Evolutionary conservation across 2,888 invertebrate species (phyloP).

Genomic region (Eudasyphora cyanicolor): DNA sequence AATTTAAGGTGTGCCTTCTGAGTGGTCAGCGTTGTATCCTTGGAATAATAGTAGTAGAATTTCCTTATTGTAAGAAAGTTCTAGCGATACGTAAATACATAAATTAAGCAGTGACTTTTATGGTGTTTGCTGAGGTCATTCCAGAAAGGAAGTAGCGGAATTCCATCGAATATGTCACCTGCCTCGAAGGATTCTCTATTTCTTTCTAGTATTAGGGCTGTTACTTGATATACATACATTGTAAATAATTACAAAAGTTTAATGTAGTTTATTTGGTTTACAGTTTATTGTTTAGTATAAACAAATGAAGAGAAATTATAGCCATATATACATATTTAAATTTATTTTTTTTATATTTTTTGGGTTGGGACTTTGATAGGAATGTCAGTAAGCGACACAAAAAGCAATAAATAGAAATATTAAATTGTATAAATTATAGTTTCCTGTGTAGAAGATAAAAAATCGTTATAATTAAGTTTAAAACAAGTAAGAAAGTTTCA

Average conservation of each 20-base stretch:
- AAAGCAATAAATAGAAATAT: too few relatives aligned
- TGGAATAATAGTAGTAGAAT: neutral
- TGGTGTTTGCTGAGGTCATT: constrained; percentile 2
- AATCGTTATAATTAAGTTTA: too few relatives aligned
- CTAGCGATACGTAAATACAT: neutral
- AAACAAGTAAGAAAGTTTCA: too few relatives aligned
- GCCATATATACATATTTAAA: neutral
- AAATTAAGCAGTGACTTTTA: constrained; percentile 20
- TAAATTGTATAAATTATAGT: too few relatives aligned
- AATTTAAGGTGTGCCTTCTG: neutral
- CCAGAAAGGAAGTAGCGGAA: neutral
- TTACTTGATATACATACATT: constrained; percentile 20
- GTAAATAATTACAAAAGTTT: constrained; percentile 30
- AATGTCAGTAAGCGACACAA: too few relatives aligned
- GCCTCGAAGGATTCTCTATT: too few relatives aligned
- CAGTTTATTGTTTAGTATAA: neutral
- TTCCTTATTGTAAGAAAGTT: constrained; percentile 11
- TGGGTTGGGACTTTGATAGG: neutral
- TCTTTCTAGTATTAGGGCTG: neutral
- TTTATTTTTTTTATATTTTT: neutral
- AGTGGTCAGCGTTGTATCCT: neutral
- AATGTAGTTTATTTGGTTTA: constrained; percentile 34
- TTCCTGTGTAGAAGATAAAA: too few relatives aligned
- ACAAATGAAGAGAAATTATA: constrained; percentile 12
- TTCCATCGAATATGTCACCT: neutral